phyloP scores from a whole-genome alignment of 2,888 invertebrate species.

The Sphinx pinastri region DNA sequence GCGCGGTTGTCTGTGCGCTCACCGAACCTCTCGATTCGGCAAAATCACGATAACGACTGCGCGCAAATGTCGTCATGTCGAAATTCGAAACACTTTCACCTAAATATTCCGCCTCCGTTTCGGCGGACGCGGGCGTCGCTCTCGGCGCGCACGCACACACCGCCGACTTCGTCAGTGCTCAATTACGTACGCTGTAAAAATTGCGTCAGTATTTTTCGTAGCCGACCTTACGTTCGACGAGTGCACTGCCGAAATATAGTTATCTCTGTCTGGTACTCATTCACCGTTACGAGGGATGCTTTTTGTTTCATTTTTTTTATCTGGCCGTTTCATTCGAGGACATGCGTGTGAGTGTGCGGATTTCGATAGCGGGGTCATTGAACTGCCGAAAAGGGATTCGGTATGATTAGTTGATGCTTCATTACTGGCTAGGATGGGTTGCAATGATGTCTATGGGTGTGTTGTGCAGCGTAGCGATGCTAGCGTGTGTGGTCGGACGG shows the following conservation, averaged over 20 bases:
- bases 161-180: constrained; percentile 70
- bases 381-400: constrained; percentile 79
- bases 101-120: constrained; percentile 84
- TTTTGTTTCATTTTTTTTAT: constrained; percentile 78
- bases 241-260: constrained; percentile 77
- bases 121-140: constrained; percentile 83
- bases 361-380: constrained; percentile 82
- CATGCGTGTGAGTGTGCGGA: constrained; percentile 80
- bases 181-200: constrained; percentile 83
- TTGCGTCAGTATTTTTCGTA: constrained; percentile 83
- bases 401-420: constrained; percentile 69
- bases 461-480: constrained; percentile 44
- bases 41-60: constrained; percentile 84
- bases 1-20: constrained; percentile 62
- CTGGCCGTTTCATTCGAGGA: constrained; percentile 64
- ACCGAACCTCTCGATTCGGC: constrained; percentile 82
- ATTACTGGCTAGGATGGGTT: constrained; percentile 62
- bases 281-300: constrained; percentile 67
- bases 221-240: constrained; percentile 76
- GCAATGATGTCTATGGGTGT: constrained; percentile 54
- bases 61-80: constrained; percentile 84
- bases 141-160: constrained; percentile 82
- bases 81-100: constrained; percentile 85
- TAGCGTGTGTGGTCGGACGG: constrained; percentile 64
- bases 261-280: constrained; percentile 80